A percentile compares a stretch with the other conserved stretches of the same genome.
phyloP scores from a whole-genome alignment of 2,888 invertebrate genomes.

The Allophyes oxyacanthae region DNA sequence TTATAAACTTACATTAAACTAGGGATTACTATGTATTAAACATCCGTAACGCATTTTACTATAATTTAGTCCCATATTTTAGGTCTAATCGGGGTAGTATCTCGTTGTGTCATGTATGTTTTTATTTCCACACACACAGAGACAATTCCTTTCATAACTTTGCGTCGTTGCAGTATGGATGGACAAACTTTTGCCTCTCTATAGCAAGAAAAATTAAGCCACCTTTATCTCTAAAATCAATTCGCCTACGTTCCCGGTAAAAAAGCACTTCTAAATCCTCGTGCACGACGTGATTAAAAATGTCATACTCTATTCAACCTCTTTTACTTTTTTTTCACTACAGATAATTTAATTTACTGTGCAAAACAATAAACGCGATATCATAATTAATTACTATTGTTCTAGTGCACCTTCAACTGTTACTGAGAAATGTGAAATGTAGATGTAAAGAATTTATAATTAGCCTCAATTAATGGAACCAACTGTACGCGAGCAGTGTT shows the following conservation, averaged over 20 bases:
- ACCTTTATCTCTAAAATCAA: neutral
- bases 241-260: neutral
- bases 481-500: conserved; percentile 13
- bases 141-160: too few species aligned
- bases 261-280: conserved; percentile 6
- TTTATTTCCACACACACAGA: too few species aligned
- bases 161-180: too few species aligned
- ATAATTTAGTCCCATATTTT: too few species aligned
- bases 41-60: too few species aligned
- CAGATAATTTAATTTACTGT: conserved; percentile 5
- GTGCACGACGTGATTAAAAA: conserved; percentile 7
- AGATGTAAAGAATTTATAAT: conserved; percentile 43
- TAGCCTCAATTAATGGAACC: conserved; percentile 23
- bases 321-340: conserved; percentile 6
- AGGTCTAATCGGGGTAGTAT: too few species aligned
- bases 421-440: conserved; percentile 44
- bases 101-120: too few species aligned
- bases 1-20: too few species aligned
- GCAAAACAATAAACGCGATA: conserved; percentile 28
- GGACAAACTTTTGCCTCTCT: too few species aligned
- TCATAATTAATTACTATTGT: conserved; percentile 41
- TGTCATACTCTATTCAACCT: neutral
- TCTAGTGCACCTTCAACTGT: conserved; percentile 34
- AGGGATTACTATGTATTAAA: too few species aligned
- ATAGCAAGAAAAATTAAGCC: too few species aligned